Evolutionary conservation across 2,888 invertebrate genomes (phyloP), one percentile per base, ranked within the genome.

Genomic region (Cactoblastis cactorum): DNA sequence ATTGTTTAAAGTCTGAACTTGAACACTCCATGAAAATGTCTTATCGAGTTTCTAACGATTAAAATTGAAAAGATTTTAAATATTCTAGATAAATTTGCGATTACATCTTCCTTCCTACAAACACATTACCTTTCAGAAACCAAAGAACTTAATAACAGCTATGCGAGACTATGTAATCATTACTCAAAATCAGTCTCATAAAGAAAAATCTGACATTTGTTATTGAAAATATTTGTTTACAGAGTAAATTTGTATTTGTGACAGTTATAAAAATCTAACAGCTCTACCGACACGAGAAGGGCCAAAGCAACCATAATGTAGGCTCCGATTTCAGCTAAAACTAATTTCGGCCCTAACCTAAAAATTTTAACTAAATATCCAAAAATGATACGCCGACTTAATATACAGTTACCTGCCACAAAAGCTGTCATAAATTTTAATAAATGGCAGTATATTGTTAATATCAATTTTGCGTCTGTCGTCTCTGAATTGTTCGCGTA

Each of bases 131-230:
- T 55, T 51, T 61, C 62, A 65, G 67, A 64, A 66, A 55, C 63
- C 63, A 57, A 61, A 63, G 57, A 63, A 18, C 6, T 22, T 9
- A 67, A 68, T 71, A 74, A 69, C 74, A 71, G 69, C 62, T 65
- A 62, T 63, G n/a, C 77, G 73, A 62, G 74, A 79, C 72, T 68
- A 74, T 72, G 65, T 60, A 62, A 49, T 72, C 68, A 79, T 83
- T 86, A 86, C 86, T 75, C 81, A 87, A 87, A 87, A 87, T 87
- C 88, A 87, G 87, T 88, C 88, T 86, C 84, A 78, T 81, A 80
- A 82, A 77, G 65, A 81, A 86, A 83, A 77, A 70, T 60, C 59
- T 65, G 67, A 62, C 66, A 66, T 62, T 49, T 18, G 3, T 45
- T 19, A 43, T 15, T 4, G 37, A 12, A 28, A 28, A 22, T 9